phyloP scores from a whole-genome alignment of 2,797 vertebrate species.

The Semaprochilodus insignis region DNA sequence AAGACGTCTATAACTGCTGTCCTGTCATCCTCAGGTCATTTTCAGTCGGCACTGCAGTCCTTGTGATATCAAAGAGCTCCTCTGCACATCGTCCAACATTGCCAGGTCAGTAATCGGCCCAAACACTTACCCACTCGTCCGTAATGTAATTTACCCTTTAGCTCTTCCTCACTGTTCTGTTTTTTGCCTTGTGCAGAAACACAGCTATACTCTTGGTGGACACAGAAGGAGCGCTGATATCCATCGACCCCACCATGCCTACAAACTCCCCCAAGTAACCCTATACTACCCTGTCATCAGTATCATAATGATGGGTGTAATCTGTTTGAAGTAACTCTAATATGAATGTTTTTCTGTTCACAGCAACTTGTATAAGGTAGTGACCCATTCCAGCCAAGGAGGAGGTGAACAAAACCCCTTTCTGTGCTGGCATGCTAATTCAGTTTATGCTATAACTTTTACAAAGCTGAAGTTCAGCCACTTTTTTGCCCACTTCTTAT shows the following conservation, averaged over 20 bases:
- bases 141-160: not conserved
- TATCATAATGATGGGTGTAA: constrained; percentile 31
- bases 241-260: constrained; percentile 95
- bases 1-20: not conserved
- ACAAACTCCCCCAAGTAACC: constrained; percentile 88
- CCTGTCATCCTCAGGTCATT: constrained; percentile 71
- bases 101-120: constrained; percentile 81
- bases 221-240: constrained; percentile 89
- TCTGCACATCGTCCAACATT: constrained; percentile 92
- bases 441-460: too few species aligned
- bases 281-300: constrained; percentile 20
- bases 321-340: constrained; percentile 43
- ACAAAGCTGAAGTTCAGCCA: too few species aligned
- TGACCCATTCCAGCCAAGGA: constrained; percentile 83
- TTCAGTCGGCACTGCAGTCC: constrained; percentile 88
- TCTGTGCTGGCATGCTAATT: not conserved
- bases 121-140: not conserved
- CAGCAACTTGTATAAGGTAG: constrained; percentile 94
- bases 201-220: constrained; percentile 91
- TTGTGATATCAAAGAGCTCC: constrained; percentile 92
- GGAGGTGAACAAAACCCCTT: constrained; percentile 80
- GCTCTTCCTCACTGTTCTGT: not conserved
- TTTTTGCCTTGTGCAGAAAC: constrained; percentile 82
- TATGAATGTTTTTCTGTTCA: constrained; percentile 7
- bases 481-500: too few species aligned